A percentile compares a stretch with the other conserved stretches of the same genome.
Evolutionary conservation across 2,113 vertebrate genomes (phyloP).

Genomic region (Ptyas mucosa): DNA sequence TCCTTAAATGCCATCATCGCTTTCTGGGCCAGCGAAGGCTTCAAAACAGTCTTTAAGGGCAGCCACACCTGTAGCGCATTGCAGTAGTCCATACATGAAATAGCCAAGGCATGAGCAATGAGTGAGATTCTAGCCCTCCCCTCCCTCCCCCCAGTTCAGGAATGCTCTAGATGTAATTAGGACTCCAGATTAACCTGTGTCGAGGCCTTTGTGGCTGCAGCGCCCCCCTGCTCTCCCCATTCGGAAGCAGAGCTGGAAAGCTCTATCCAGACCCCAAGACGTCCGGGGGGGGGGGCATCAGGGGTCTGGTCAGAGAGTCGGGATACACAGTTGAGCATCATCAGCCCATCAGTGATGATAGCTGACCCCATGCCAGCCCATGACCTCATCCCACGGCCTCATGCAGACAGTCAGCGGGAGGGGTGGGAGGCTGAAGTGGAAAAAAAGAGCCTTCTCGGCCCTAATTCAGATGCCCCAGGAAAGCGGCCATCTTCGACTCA

Average conservation of each 20-base stretch:
- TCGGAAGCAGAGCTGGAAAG: background rate
- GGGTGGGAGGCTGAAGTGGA: background rate
- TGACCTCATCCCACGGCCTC: background rate
- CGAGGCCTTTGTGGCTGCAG: background rate
- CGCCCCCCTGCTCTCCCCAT: background rate
- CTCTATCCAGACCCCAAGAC: background rate
- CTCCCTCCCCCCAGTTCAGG: background rate
- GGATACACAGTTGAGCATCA: background rate
- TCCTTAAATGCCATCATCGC: background rate
- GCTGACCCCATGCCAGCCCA: background rate
- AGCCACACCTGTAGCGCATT: background rate
- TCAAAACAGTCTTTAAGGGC: background rate
- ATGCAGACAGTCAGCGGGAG: background rate
- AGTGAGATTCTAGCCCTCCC: background rate
- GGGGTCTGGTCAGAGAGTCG: background rate
- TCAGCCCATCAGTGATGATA: background rate
- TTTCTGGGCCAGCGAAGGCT: background rate
- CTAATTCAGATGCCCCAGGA: background rate
- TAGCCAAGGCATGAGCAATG: background rate
- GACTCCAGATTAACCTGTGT: background rate
- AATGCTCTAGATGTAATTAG: background rate
- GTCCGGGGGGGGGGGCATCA: too few relatives aligned
- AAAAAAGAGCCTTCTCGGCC: background rate
- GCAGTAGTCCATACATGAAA: background rate
- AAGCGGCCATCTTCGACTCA: background rate